phyloP scores from a whole-genome alignment of 2,797 vertebrate genomes.

The Pterois miles region DNA sequence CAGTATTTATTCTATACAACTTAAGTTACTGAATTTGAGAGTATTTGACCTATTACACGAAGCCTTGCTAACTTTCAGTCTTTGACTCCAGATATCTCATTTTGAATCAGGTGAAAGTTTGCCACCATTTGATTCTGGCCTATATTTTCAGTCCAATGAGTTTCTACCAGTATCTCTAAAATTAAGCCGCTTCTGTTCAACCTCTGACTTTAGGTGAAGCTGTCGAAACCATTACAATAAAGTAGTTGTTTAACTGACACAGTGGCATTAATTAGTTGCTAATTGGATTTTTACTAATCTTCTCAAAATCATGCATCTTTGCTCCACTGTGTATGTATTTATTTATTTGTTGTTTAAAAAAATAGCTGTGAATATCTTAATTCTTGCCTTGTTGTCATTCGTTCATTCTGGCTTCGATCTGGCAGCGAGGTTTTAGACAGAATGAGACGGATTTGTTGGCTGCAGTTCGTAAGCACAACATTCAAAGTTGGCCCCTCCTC shows the following conservation, averaged over 20 bases:
- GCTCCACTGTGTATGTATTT: not conserved
- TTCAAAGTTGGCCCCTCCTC: too few relatives aligned
- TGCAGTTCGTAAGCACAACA: too few relatives aligned
- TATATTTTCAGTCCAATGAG: not conserved
- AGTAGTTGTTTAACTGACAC: not conserved
- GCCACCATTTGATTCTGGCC: not conserved
- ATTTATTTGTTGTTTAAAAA: not conserved
- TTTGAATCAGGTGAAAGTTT: too few relatives aligned
- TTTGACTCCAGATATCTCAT: not conserved
- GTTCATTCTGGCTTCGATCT: not conserved
- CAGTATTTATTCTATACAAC: not conserved
- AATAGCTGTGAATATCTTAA: not conserved
- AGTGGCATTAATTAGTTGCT: not conserved
- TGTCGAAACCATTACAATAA: not conserved
- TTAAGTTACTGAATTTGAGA: not conserved
- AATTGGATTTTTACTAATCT: not conserved
- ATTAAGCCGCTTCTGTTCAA: not conserved
- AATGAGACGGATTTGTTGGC: not conserved
- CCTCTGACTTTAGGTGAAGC: not conserved
- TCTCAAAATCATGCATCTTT: not conserved
- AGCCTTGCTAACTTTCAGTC: not conserved
- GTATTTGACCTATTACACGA: not conserved
- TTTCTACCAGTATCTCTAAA: not conserved
- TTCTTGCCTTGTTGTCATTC: not conserved
- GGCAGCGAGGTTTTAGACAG: not conserved